Evolutionary conservation across 2,113 vertebrate species (phyloP).

Genomic region (Microcebus griseorufus): DNA sequence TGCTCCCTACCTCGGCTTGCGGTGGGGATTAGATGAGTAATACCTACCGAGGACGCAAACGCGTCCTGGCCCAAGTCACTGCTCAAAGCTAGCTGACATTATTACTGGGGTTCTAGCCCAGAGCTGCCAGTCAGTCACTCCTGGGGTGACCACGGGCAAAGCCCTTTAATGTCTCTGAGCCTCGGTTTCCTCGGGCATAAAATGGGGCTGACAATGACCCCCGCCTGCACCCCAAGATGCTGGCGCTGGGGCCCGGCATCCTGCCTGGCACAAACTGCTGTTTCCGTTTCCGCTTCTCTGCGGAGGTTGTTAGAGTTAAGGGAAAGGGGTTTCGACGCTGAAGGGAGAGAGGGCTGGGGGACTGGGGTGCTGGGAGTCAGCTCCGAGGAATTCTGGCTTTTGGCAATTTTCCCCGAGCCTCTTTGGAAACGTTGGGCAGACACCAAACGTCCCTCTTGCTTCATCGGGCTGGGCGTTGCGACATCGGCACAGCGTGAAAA

Average conservation of each 20-base stretch:
- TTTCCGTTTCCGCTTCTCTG: not conserved
- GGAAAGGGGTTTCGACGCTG: not conserved
- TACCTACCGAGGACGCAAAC: rapidly evolving
- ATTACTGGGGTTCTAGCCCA: not conserved
- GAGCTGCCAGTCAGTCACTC: not conserved
- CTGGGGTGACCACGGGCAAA: not conserved
- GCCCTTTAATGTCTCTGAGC: not conserved
- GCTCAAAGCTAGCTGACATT: rapidly evolving
- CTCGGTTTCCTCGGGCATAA: not conserved
- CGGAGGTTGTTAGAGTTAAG: not conserved
- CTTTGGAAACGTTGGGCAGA: not conserved
- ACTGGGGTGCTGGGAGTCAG: not conserved
- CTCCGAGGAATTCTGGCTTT: not conserved
- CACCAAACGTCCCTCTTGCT: not conserved
- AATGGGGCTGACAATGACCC: rapidly evolving
- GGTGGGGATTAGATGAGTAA: rapidly evolving
- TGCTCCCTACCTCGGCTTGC: not conserved
- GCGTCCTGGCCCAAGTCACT: rapidly evolving
- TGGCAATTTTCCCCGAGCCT: not conserved
- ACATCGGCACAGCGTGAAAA: not conserved
- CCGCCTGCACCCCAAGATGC: not conserved
- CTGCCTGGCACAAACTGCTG: rapidly evolving
- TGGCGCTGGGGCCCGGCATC: not conserved
- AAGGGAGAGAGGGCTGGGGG: not conserved
- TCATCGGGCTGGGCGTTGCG: not conserved